Conservation (phyloP, 1,140 invertebrate genomes). For the Drosophila littoralis region DNA sequence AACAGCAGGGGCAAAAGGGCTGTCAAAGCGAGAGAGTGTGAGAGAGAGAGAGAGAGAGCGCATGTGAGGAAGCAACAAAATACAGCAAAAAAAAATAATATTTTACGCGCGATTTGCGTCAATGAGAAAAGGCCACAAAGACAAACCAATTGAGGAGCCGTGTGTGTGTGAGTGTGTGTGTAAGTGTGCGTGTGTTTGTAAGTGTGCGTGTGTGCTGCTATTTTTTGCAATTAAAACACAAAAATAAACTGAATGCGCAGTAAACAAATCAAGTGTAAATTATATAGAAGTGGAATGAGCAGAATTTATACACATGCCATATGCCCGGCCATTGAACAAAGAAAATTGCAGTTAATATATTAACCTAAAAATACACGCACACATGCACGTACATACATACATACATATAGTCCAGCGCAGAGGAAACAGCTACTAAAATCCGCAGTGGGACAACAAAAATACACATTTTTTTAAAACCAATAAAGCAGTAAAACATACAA, state of each 20-base stretch:
- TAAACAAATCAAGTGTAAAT: conserved; percentile 81
- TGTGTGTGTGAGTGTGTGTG: conserved; percentile 10
- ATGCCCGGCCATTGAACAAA: conserved; percentile 32
- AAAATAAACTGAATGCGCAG: conserved; percentile 61
- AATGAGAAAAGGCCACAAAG: conserved; percentile 56
- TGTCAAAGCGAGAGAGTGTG: not conserved
- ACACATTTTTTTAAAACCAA: conserved; percentile 72
- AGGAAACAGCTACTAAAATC: conserved; percentile 53
- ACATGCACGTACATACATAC: not conserved
- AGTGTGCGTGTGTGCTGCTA: conserved; percentile 44
- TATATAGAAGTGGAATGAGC: conserved; percentile 52
- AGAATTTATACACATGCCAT: conserved; percentile 21
- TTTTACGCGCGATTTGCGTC: conserved; percentile 79
- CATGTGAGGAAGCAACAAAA: conserved; percentile 57
- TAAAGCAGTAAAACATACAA: conserved; percentile 39
- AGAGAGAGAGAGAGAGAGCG: not conserved
- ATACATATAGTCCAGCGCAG: not conserved
- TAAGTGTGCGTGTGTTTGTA: conserved; percentile 13
- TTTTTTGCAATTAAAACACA: conserved; percentile 69
- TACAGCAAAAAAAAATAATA: conserved; percentile 55
- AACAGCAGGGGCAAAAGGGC: conserved; percentile 35
- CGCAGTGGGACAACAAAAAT: conserved; percentile 57
- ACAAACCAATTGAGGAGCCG: conserved; percentile 19
- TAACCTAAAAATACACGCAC: conserved; percentile 12
- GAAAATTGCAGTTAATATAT: conserved; percentile 50